These are phyloP conservation scores for Thripadectes ignobilis DNA, from an alignment of 2,797 vertebrate genomes.

Conservation along the genomic window DNA sequence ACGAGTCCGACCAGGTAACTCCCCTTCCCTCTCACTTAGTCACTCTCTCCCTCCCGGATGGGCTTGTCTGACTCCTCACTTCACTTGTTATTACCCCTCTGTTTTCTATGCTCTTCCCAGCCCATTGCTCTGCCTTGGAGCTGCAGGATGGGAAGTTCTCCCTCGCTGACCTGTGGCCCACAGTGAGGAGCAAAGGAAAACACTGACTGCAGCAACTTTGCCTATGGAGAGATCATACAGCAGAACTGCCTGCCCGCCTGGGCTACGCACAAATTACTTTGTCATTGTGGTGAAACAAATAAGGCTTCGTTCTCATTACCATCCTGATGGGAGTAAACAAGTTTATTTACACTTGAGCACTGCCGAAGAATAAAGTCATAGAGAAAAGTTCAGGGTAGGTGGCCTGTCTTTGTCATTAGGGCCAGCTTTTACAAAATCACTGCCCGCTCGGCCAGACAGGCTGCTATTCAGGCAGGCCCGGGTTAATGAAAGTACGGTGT, in stretches of 20 bases:
- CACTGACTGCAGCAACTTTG: constrained; percentile 34
- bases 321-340: constrained; percentile 78
- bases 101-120: constrained; percentile 4
- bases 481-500: constrained; percentile 70
- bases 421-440: constrained; percentile 66
- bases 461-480: constrained; percentile 68
- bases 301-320: constrained; percentile 76
- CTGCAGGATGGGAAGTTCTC: constrained; percentile 35
- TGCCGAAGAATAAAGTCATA: constrained; percentile 74
- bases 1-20: constrained; percentile 44
- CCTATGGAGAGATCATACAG: constrained; percentile 16
- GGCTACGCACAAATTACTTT: constrained; percentile 65
- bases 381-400: constrained; percentile 75
- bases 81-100: background rate
- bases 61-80: constrained; percentile 3
- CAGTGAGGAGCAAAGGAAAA: constrained; percentile 36
- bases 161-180: background rate
- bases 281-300: constrained; percentile 74
- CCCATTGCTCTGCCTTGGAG: background rate
- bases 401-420: constrained; percentile 68
- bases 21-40: constrained; percentile 47
- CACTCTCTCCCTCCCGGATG: constrained; percentile 29
- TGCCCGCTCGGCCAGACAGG: constrained; percentile 54
- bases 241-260: constrained; percentile 22
- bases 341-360: constrained; percentile 79